Conservation (phyloP, 2,113 vertebrate species). For the Indicator maculatus region DNA sequence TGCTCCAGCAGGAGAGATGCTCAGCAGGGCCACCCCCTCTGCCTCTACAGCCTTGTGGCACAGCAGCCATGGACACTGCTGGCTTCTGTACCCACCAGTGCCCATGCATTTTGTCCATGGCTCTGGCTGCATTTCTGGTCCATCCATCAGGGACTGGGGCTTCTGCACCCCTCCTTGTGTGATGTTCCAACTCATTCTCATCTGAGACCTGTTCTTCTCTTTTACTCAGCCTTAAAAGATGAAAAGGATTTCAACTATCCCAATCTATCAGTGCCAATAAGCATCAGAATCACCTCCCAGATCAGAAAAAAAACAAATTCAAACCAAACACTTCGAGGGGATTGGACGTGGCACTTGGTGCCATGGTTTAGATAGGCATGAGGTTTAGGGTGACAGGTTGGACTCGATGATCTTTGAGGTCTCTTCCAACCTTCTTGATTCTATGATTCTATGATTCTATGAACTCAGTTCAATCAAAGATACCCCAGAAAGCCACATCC, state of each 20-base stretch:
- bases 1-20: rapidly evolving
- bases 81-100: rapidly evolving
- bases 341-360: too few species aligned
- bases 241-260: neutral
- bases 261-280: neutral
- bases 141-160: neutral
- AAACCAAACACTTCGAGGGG: neutral
- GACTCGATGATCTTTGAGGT: too few species aligned
- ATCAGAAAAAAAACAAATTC: neutral
- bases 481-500: neutral
- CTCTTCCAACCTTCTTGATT: too few species aligned
- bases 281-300: neutral
- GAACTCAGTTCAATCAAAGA: neutral
- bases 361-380: too few species aligned
- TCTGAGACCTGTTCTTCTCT: neutral
- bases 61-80: rapidly evolving
- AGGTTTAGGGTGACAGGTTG: too few species aligned
- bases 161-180: rapidly evolving
- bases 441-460: too few species aligned
- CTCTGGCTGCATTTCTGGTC: neutral
- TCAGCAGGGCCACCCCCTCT: neutral
- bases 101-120: rapidly evolving
- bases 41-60: neutral
- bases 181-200: neutral
- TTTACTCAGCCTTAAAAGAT: neutral